These are phyloP conservation scores for Sciurus niger DNA, from an alignment of 2,113 vertebrate species.

Conservation along the genomic window DNA sequence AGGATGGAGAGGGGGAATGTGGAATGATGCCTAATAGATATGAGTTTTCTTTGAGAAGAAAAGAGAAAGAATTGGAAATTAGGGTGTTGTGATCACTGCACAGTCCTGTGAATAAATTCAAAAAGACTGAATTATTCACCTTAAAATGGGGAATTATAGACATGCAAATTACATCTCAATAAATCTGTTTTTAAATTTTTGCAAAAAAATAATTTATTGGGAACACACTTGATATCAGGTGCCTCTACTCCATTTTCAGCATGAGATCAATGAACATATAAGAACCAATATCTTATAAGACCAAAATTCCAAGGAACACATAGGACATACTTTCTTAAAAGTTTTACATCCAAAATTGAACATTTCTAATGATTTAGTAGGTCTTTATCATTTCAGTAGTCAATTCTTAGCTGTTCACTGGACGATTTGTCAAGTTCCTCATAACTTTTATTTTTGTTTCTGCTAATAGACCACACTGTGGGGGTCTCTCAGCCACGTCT, in stretches of 20 bases:
- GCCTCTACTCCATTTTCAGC: background rate
- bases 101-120: too few relatives aligned
- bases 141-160: too few relatives aligned
- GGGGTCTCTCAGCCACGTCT: too few relatives aligned
- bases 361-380: background rate
- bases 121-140: too few relatives aligned
- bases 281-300: slow-evolving; percentile 9
- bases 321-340: background rate
- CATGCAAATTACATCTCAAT: too few relatives aligned
- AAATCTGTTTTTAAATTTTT: too few relatives aligned
- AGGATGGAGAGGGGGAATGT: too few relatives aligned
- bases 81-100: too few relatives aligned
- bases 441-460: slow-evolving; percentile 52
- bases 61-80: too few relatives aligned
- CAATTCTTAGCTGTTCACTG: background rate
- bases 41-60: too few relatives aligned
- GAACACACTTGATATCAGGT: background rate
- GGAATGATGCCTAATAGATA: too few relatives aligned
- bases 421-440: background rate
- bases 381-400: slow-evolving; percentile 2
- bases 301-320: background rate
- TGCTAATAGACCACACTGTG: background rate
- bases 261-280: background rate
- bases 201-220: background rate
- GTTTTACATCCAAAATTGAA: background rate